A percentile compares a stretch with the other conserved stretches of the same genome.
Evolutionary conservation across 2,113 vertebrate species (phyloP).

Genomic region (Heterocephalus glaber): DNA sequence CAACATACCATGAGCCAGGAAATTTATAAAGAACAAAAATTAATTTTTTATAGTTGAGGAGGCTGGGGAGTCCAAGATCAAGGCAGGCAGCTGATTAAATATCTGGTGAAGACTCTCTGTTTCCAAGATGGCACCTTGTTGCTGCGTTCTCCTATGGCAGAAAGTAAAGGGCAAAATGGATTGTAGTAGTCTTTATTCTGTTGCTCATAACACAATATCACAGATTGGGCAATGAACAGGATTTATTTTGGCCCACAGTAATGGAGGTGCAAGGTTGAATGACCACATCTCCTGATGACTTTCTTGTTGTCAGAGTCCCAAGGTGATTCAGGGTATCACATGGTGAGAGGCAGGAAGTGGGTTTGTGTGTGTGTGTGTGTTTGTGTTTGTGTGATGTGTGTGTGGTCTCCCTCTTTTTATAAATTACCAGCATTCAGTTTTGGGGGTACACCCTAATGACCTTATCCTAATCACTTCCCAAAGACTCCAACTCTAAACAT

Average conservation of each 20-base stretch:
- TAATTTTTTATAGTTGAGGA: not conserved
- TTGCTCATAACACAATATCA: not conserved
- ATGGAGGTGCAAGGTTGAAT: not conserved
- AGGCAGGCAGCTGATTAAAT: too few relatives aligned
- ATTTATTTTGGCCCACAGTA: not conserved
- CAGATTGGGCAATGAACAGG: not conserved
- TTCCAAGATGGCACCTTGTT: not conserved
- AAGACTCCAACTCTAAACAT: not conserved
- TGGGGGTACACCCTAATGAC: not conserved
- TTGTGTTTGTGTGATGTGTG: too few relatives aligned
- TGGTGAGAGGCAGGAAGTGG: not conserved
- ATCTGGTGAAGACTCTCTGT: not conserved
- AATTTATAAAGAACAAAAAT: not conserved
- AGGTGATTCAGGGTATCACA: not conserved
- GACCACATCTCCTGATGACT: not conserved
- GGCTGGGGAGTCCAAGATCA: not conserved
- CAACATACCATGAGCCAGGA: not conserved
- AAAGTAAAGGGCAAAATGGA: not conserved
- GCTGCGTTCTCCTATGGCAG: not conserved
- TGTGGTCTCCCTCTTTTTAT: not conserved
- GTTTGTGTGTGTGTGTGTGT: too few relatives aligned
- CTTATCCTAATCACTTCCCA: not conserved
- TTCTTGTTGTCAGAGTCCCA: not conserved
- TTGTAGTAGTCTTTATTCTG: not conserved
- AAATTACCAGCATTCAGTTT: not conserved